phyloP scores from a whole-genome alignment of 2,888 invertebrate species.

The Anagyrus pseudococci region DNA sequence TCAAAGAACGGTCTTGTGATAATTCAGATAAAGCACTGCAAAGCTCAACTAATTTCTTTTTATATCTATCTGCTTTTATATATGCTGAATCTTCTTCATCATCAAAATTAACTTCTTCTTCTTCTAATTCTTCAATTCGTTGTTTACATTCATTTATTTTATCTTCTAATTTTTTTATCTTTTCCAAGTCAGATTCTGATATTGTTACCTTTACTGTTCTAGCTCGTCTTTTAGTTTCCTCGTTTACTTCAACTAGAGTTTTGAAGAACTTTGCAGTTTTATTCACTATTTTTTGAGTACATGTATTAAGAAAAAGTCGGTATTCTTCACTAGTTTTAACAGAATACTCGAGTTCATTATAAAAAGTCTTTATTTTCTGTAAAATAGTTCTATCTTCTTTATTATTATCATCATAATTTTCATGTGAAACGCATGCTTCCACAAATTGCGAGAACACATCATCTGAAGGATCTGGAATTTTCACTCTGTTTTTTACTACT shows the following conservation, averaged over 20 bases:
- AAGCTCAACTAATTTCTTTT: conserved; percentile 48
- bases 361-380: conserved; percentile 48
- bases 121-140: conserved; percentile 73
- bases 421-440: conserved; percentile 47
- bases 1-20: conserved; percentile 49
- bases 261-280: conserved; percentile 40
- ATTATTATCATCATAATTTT: conserved; percentile 45
- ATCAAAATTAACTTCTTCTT: conserved; percentile 75
- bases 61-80: conserved; percentile 71
- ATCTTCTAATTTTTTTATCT: conserved; percentile 31
- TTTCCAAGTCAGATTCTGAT: conserved; percentile 16
- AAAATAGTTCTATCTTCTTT: too few species aligned
- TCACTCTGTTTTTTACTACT: conserved; percentile 44
- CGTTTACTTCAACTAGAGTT: conserved; percentile 45
- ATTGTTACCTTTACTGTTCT: conserved; percentile 5
- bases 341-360: conserved; percentile 44
- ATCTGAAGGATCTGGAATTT: conserved; percentile 39
- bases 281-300: conserved; percentile 39
- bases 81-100: conserved; percentile 78
- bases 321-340: conserved; percentile 45
- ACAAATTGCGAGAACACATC: conserved; percentile 51
- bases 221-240: conserved; percentile 47
- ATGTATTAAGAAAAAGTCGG: conserved; percentile 42
- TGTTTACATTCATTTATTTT: conserved; percentile 68
- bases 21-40: conserved; percentile 46